phyloP scores from a whole-genome alignment of 2,888 invertebrate genomes.

The Diaperis boleti region DNA sequence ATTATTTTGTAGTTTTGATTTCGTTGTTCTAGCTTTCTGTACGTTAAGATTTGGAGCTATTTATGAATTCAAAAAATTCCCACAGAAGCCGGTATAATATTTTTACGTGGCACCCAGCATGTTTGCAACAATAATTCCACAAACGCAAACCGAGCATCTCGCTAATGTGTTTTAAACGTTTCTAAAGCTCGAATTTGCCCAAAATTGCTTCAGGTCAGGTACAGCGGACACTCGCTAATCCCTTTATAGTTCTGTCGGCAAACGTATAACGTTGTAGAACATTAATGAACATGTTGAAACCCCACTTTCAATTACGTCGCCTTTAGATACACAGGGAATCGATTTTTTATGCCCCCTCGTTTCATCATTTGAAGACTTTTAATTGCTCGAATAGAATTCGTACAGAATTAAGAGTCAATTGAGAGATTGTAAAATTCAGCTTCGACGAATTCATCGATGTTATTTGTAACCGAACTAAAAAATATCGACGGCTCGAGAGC shows the following conservation, averaged over 20 bases:
- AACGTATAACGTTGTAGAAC: slow-evolving; percentile 33
- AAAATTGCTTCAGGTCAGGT: slow-evolving; percentile 25
- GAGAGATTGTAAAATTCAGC: too few species aligned
- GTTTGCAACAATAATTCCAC: slow-evolving; percentile 23
- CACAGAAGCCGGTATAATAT: background rate
- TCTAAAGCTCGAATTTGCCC: slow-evolving; percentile 17
- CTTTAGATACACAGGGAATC: slow-evolving; percentile 9
- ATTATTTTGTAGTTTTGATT: background rate
- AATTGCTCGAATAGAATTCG: slow-evolving; percentile 19
- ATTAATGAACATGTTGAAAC: slow-evolving; percentile 33
- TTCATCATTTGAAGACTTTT: slow-evolving; percentile 26
- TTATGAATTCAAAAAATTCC: too few species aligned
- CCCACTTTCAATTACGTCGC: slow-evolving; percentile 12
- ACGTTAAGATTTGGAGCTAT: too few species aligned
- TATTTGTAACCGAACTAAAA: too few species aligned
- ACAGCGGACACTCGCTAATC: slow-evolving; percentile 29
- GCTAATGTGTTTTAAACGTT: slow-evolving; percentile 22
- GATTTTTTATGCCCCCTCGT: slow-evolving; percentile 10
- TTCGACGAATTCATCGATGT: too few species aligned
- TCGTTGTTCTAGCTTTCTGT: too few species aligned
- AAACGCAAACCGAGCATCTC: slow-evolving; percentile 10
- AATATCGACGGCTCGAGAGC: too few species aligned
- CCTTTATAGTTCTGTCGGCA: slow-evolving; percentile 35
- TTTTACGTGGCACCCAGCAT: background rate
- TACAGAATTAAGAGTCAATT: slow-evolving; percentile 16